Percentiles rank a stretch among this genome's conserved stretches.
These are phyloP conservation scores for Mamestra brassicae DNA, from an alignment of 2,888 invertebrate species.

Conservation along the genomic window DNA sequence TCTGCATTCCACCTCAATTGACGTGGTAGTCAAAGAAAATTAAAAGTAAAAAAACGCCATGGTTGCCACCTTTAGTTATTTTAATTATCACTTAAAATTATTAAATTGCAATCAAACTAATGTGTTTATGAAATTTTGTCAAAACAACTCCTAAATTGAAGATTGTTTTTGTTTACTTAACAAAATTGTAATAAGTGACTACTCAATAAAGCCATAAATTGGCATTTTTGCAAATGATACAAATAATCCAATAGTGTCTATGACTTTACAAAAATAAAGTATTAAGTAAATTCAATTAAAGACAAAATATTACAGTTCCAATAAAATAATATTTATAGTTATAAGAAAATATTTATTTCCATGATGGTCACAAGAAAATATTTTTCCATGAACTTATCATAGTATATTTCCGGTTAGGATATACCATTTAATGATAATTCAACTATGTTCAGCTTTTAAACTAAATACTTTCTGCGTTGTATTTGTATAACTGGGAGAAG, in stretches of 20 bases:
- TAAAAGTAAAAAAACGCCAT: too few relatives aligned
- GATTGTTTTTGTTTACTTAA: not conserved
- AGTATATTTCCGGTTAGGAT: constrained; percentile 5
- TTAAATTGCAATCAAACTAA: not conserved
- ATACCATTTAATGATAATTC: constrained; percentile 5
- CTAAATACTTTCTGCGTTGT: not conserved
- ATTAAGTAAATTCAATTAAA: not conserved
- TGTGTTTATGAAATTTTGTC: not conserved
- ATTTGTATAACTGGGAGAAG: not conserved
- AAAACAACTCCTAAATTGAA: not conserved
- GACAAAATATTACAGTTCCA: not conserved
- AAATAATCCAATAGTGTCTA: not conserved
- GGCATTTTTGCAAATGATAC: not conserved
- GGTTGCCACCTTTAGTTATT: not conserved
- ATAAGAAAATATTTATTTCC: not conserved
- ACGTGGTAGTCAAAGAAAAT: constrained; percentile 4
- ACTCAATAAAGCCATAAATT: not conserved
- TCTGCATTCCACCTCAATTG: constrained; percentile 48
- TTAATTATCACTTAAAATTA: not conserved
- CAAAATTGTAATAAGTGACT: not conserved
- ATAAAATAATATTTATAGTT: constrained; percentile 8
- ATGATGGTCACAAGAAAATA: not conserved
- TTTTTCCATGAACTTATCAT: not conserved
- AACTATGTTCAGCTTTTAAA: constrained; percentile 5
- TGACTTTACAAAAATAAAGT: not conserved